Base-by-base conservation (phyloP, 2,797 vertebrate genomes). In the Graptemys geographica region DNA sequence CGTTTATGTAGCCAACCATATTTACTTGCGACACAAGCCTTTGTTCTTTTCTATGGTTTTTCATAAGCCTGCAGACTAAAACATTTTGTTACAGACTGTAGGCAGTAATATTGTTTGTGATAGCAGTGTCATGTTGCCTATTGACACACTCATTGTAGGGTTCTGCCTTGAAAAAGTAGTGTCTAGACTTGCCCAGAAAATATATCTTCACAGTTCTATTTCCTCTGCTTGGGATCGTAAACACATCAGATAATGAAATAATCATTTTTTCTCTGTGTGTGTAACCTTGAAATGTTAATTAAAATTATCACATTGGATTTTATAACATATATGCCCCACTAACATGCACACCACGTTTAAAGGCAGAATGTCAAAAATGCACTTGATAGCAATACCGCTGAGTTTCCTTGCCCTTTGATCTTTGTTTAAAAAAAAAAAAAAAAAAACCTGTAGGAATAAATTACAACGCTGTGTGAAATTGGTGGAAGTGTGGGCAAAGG, bases 71-170 rank as follows among this genome's bases (percentile, higher is more conserved):
- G 57, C 84, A 92, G 89, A 56, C 5, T 15, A n/a, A 86, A 92
- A 92, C 83, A 84, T 72, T 81, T 91, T 94, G 49, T 95, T 95
- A 79, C 8, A 57, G 44, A 25, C 49, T 57, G 21, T 83, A 57
- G 72, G 51, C 0, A 0, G 52, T 76, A 81, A 5, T n/a, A 37
- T 6, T 47, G 53, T 51, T 83, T 69, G 41, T 69, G 81, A 79
- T 88, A 59, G 41, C 37, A 76, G 91, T 72, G 65, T 93, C 79
- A 15, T 21, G 7, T 80, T 84, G 44, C 83, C 82, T 69, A 53
- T 57, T 78, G 81, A 83, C 56, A 3, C 4, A 5, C 49, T 69
- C 57, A n/a, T 69, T 2, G 1, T 62, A 49, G 84, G 37, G 49
- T 90, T 51, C 72, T 96, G 87, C 76, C 25, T 44, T 81, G 74